A percentile compares a stretch with the other conserved stretches of the same genome.
Evolutionary conservation across 2,888 invertebrate species (phyloP).

Genomic region (Alsophila aescularia): DNA sequence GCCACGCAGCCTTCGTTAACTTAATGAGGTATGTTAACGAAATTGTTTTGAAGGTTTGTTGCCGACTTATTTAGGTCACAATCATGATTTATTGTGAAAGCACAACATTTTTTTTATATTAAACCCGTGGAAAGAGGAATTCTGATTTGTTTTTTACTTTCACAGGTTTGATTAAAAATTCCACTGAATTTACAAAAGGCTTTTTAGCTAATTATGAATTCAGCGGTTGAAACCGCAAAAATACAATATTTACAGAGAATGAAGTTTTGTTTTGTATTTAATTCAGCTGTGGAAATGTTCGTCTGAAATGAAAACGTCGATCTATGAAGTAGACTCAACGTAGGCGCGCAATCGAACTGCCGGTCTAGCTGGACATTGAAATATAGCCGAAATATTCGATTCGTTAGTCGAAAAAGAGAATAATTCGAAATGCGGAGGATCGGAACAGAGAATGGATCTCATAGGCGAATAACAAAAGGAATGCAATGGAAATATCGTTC

Average conservation of each 20-base stretch:
- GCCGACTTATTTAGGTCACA: constrained; percentile 22
- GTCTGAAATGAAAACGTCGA: not conserved
- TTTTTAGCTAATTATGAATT: constrained; percentile 17
- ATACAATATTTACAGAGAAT: not conserved
- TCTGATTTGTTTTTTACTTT: constrained; percentile 9
- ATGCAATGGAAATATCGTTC: constrained; percentile 69
- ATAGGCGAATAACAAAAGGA: constrained; percentile 76
- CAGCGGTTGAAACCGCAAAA: constrained; percentile 22
- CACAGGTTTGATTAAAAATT: constrained; percentile 8
- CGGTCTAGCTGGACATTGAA: constrained; percentile 60
- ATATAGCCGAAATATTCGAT: constrained; percentile 73
- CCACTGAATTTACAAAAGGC: constrained; percentile 17
- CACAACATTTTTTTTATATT: constrained; percentile 5
- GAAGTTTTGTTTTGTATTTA: not conserved
- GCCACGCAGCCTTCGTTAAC: constrained; percentile 18
- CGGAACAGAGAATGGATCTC: constrained; percentile 72
- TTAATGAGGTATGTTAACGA: constrained; percentile 29
- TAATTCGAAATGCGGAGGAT: constrained; percentile 73
- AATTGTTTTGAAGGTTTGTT: constrained; percentile 21
- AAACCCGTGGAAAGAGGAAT: not conserved
- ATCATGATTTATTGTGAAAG: constrained; percentile 17
- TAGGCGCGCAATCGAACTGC: constrained; percentile 38
- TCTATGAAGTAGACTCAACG: constrained; percentile 6
- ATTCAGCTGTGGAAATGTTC: not conserved
- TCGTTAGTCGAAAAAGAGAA: constrained; percentile 77